Evolutionary conservation across 2,888 invertebrate species (phyloP).

Genomic region (Drosophila nr. perissopoda): DNA sequence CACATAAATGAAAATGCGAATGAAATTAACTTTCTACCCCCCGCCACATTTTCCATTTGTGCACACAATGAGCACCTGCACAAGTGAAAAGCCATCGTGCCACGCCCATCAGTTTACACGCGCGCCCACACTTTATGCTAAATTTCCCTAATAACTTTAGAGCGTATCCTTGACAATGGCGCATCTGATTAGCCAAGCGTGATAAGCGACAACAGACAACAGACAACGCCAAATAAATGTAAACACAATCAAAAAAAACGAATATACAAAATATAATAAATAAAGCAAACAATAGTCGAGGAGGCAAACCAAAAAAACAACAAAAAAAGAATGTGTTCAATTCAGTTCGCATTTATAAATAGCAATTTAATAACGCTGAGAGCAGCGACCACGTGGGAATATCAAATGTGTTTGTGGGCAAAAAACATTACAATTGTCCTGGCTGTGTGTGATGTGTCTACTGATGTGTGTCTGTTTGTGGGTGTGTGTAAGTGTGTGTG

Average conservation of each 20-base stretch:
- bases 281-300: neutral
- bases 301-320: conserved; percentile 2
- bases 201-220: conserved; percentile 37
- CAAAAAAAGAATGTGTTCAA: conserved; percentile 21
- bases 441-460: conserved; percentile 8
- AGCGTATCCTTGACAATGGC: conserved; percentile 61
- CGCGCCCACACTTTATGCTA: conserved; percentile 36
- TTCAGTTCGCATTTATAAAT: conserved; percentile 62
- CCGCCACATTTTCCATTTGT: neutral
- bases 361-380: conserved; percentile 75
- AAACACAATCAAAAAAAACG: conserved; percentile 7
- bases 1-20: conserved; percentile 60
- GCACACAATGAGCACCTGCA: conserved; percentile 15
- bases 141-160: conserved; percentile 53
- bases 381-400: conserved; percentile 73
- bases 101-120: conserved; percentile 19
- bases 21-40: conserved; percentile 60
- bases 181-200: conserved; percentile 48
- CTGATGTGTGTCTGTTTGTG: neutral
- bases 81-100: neutral
- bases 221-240: neutral
- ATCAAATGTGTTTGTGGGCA: conserved; percentile 57
- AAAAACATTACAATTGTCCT: conserved; percentile 42
- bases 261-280: conserved; percentile 20
- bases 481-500: conserved; percentile 9